Percentiles rank a stretch among this genome's conserved stretches.
Conservation (phyloP, 2,888 invertebrate genomes). For the Tryphoninae sp. region DNA sequence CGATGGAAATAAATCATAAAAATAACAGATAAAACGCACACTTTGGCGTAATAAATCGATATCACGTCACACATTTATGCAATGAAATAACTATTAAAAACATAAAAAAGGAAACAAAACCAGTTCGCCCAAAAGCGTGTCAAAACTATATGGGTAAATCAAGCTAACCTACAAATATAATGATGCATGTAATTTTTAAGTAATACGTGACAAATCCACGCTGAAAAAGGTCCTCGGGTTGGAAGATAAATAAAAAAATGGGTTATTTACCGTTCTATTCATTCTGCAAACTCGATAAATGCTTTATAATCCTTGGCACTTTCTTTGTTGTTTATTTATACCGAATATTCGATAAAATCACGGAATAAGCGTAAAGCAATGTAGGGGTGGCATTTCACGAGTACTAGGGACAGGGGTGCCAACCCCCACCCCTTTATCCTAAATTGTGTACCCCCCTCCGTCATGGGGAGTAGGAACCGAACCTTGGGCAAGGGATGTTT, state of each 20-base stretch:
- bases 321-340: constrained; percentile 49
- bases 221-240: not conserved
- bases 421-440: constrained; percentile 61
- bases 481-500: constrained; percentile 26
- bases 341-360: constrained; percentile 21
- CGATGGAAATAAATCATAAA: too few relatives aligned
- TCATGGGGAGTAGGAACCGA: not conserved
- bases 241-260: constrained; percentile 18
- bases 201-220: constrained; percentile 14
- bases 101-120: not conserved
- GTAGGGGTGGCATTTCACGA: constrained; percentile 53
- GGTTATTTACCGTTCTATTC: constrained; percentile 73
- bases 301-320: not conserved
- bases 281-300: constrained; percentile 63
- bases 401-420: constrained; percentile 67
- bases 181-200: constrained; percentile 38
- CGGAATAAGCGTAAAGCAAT: constrained; percentile 3
- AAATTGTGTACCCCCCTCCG: constrained; percentile 10
- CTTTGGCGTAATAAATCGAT: not conserved
- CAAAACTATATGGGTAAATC: constrained; percentile 10
- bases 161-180: constrained; percentile 61
- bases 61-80: too few relatives aligned
- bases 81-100: not conserved
- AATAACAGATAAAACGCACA: too few relatives aligned
- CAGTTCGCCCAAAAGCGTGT: not conserved